Evolutionary conservation across 53 echinoderm and acorn worm species (phyloP).

Genomic region (Antedon mediterranea): DNA sequence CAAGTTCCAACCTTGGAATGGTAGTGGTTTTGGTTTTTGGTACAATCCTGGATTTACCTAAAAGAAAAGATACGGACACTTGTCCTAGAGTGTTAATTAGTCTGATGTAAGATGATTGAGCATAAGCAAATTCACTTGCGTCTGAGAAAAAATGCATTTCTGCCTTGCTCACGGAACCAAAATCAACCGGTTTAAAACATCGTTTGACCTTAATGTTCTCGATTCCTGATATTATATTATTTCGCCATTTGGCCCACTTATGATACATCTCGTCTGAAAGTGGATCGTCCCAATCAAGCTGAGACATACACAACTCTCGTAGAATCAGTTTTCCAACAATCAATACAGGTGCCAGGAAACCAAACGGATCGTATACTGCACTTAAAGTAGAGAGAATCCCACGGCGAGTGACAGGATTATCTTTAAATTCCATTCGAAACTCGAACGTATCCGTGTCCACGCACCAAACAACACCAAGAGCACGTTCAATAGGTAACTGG

Average conservation of each 20-base stretch:
- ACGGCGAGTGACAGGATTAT: constrained; percentile 5
- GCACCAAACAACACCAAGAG: constrained; percentile 12
- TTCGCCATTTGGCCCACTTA: too few species aligned
- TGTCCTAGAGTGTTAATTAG: too few species aligned
- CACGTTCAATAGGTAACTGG: neutral
- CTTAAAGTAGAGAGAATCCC: constrained; percentile 38
- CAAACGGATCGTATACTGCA: constrained; percentile 49
- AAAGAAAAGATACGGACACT: too few species aligned
- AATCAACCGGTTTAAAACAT: constrained; percentile 22
- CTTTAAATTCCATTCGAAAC: constrained; percentile 9
- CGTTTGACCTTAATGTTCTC: neutral
- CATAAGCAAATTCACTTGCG: too few species aligned
- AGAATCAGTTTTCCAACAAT: constrained; percentile 40
- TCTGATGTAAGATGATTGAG: too few species aligned
- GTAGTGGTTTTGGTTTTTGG: too few species aligned
- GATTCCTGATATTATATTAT: neutral
- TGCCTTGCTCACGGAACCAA: too few species aligned
- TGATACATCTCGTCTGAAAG: too few species aligned
- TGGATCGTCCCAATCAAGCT: too few species aligned
- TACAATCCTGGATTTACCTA: too few species aligned
- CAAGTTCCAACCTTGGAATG: too few species aligned
- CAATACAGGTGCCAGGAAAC: constrained; percentile 28
- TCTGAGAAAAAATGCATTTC: too few species aligned
- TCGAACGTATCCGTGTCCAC: constrained; percentile 16
- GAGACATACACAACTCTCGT: constrained; percentile 32